Evolutionary conservation across 2,113 vertebrate genomes (phyloP).

Genomic region (Bufo bufo): DNA sequence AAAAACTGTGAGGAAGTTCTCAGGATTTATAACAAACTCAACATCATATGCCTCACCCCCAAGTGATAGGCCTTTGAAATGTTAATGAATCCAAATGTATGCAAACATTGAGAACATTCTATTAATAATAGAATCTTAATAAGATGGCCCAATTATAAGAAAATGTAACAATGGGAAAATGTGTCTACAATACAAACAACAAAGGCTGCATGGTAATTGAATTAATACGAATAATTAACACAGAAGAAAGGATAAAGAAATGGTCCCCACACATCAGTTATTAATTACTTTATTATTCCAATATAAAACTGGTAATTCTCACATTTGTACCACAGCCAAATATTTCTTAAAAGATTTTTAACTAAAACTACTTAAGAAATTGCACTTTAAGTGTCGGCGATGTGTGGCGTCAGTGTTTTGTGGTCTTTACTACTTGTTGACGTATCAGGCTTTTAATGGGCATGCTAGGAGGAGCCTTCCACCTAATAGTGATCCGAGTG

Average conservation of each 20-base stretch:
- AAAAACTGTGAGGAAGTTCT: not conserved
- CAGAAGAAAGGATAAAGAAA: not conserved
- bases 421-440: too few relatives aligned
- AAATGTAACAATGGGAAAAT: constrained; percentile 47
- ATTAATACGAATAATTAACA: constrained; percentile 35
- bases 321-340: not conserved
- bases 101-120: constrained; percentile 70
- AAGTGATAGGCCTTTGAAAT: constrained; percentile 67
- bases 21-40: constrained; percentile 29
- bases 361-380: not conserved
- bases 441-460: too few relatives aligned
- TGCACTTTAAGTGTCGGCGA: too few relatives aligned
- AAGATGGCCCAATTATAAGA: constrained; percentile 60
- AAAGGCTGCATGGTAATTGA: not conserved
- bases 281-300: not conserved
- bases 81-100: constrained; percentile 74
- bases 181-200: constrained; percentile 16
- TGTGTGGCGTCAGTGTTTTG: too few relatives aligned
- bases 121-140: constrained; percentile 75
- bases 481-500: too few relatives aligned
- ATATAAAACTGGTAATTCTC: not conserved
- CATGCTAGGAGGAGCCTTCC: too few relatives aligned
- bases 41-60: constrained; percentile 21
- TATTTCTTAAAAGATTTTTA: not conserved
- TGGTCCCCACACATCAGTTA: not conserved